Evolutionary conservation across 2,797 vertebrate genomes (phyloP), one percentile per base, ranked within the genome.

Genomic region (Lates japonicus): DNA sequence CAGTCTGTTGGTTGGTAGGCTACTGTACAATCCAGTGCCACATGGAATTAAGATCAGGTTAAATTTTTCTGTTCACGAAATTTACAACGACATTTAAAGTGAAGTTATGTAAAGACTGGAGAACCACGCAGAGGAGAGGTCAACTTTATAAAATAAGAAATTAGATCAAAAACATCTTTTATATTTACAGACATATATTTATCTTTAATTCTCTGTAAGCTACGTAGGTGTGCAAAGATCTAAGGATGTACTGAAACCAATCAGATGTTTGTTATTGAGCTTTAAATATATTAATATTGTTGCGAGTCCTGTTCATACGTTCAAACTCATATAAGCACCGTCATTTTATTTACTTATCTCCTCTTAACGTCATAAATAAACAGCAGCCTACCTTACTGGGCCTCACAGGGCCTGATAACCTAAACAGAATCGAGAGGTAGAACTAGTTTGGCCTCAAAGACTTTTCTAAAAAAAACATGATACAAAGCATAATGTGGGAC

Each of bases 381-480:
- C 5, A 8, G 20, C 4, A 17, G 33, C 20, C 41, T 11, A 0
- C 25, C 61, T 63, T 0, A 29, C 57, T 25, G 33, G 57, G 33
- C 44, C 44, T 57, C 0, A 22, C 19, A 0, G 12, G 60, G 59
- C 57, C 66, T 46, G 31, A 7, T 16, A 0, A 9, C 7, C 25
- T 57, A 37, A 3, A 37, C 49, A 5, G 52, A 13, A 37, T 3
- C 33, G 3, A 12, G 16, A 16, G 5, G 20, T 1, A 6, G 4
- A 25, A 1, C 54, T 5, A 6, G n/a, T 51, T 52, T 22, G 0
- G 22, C 29, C 1, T 0, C 20, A 0, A 3, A 48, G 10, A 8
- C 4, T 2, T 52, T 29, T n/a, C 11, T 31, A 3, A 6, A 29
- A 3, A 6, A 29, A 70, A 17, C 17, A 46, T 41, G 2, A 55